A percentile compares a stretch with the other conserved stretches of the same genome.
Conservation (phyloP, 2,113 vertebrate genomes). For the Psettodes erumei region DNA sequence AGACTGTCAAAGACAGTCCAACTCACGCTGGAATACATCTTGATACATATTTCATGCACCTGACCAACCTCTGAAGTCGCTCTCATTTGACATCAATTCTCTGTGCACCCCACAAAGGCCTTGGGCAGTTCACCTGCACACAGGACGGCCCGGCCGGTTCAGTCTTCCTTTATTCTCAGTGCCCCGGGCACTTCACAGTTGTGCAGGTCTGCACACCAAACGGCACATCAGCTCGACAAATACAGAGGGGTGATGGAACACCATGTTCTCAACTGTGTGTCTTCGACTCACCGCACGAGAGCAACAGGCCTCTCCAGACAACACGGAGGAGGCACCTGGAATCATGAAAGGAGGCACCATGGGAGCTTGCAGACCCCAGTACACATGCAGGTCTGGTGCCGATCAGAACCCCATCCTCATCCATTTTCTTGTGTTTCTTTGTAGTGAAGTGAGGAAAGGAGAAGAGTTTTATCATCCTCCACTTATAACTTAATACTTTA, state of each 20-base stretch:
- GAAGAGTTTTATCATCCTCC: too few species aligned
- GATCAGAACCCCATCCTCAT: too few species aligned
- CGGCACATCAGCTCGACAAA: slow-evolving; percentile 56
- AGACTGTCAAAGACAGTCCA: slow-evolving; percentile 34
- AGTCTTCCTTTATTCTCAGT: slow-evolving; percentile 41
- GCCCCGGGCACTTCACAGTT: slow-evolving; percentile 61
- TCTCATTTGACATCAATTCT: slow-evolving; percentile 67
- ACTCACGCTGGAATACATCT: slow-evolving; percentile 52
- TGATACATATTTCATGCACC: slow-evolving; percentile 63
- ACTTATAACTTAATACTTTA: too few species aligned
- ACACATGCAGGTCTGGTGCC: slow-evolving; percentile 32
- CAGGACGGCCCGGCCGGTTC: slow-evolving; percentile 16
- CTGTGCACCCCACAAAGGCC: slow-evolving; percentile 39
- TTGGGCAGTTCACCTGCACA: slow-evolving; percentile 63
- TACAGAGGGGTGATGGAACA: slow-evolving; percentile 45
- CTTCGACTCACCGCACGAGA: slow-evolving; percentile 20
- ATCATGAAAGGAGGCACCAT: slow-evolving; percentile 36
- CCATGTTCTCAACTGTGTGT: slow-evolving; percentile 31
- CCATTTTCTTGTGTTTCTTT: slow-evolving; percentile 1
- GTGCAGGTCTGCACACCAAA: slow-evolving; percentile 61
- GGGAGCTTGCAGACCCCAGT: slow-evolving; percentile 1
- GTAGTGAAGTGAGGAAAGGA: too few species aligned
- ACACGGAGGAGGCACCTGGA: slow-evolving; percentile 18
- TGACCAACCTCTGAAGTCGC: slow-evolving; percentile 57
- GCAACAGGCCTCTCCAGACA: slow-evolving; percentile 19